These are phyloP conservation scores for Callionymus lyra DNA, from an alignment of 2,113 vertebrate genomes.

Conservation along the genomic window DNA sequence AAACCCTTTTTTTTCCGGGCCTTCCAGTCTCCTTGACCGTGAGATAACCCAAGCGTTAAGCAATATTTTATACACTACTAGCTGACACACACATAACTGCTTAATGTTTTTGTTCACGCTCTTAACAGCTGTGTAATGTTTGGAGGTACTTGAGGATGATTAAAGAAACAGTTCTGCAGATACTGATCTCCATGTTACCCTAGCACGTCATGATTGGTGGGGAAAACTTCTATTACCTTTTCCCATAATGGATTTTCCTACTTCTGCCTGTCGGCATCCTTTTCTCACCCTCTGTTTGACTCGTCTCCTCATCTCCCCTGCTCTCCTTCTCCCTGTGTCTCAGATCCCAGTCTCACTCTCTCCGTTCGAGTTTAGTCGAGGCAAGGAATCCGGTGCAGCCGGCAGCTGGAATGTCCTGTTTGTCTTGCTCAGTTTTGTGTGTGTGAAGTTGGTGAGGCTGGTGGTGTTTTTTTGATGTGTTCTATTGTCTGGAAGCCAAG, in stretches of 20 bases:
- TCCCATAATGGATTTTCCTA: constrained; percentile 16
- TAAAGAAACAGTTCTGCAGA: too few species aligned
- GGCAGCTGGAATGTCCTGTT: constrained; percentile 78
- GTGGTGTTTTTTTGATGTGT: constrained; percentile 69
- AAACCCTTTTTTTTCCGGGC: too few species aligned
- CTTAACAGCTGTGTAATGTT: too few species aligned
- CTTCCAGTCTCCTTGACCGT: too few species aligned
- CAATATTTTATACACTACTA: too few species aligned
- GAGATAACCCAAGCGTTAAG: too few species aligned
- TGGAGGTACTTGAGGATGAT: too few species aligned
- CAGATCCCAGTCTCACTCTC: constrained; percentile 57
- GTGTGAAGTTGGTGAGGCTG: constrained; percentile 58
- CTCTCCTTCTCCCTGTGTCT: constrained; percentile 33
- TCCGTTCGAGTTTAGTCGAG: constrained; percentile 64
- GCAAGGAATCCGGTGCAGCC: constrained; percentile 70
- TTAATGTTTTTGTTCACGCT: too few species aligned
- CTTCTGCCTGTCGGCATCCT: constrained; percentile 9
- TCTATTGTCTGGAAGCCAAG: constrained; percentile 72
- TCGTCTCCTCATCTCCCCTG: constrained; percentile 17
- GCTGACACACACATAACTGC: too few species aligned
- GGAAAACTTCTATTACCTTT: background rate
- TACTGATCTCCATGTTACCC: too few species aligned
- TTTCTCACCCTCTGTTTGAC: constrained; percentile 1
- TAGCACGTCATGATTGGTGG: too few species aligned
- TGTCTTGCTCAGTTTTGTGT: constrained; percentile 62